Base-by-base conservation (phyloP, 2,113 vertebrate genomes). In the Gambusia holbrooki region DNA sequence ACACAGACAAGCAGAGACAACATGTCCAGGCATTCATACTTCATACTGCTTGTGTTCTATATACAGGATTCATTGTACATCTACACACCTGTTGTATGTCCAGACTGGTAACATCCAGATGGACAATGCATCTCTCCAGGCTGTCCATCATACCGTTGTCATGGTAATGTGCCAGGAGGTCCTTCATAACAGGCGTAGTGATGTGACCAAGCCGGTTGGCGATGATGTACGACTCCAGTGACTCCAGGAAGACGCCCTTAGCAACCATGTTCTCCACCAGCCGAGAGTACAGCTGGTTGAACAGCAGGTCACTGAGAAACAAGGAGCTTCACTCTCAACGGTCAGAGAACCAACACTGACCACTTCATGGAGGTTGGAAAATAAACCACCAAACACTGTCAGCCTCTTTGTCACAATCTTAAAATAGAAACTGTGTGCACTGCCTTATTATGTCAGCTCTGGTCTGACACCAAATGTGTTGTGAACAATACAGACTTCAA, bases 41-140 rank as follows among this genome's bases (percentile, higher is more conserved):
- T 42, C 40, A 42, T 15, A 42, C 40, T 42, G 13, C 14, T 14
- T 13, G 40, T 42, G 14, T 15, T 42, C 40, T 48, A 48, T 5
- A 19, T 19, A 48, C 45, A 48, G 17, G 45, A 17, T 6, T 48
- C 45, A 48, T 48, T 0, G 17, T 48, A 48, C 14, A 48, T 17
- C 45, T 19, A 48, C 45, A 48, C 45, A 48, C 28, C 96, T 98
- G 97, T 63, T 98, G 96, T 70, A 99, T 98, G 82, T 99, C 98
- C 71, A 99, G 94, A 81, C 96, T 99, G 78, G 98, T 99, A 84
- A 99, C 95, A 84, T 99, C 98, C 95, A 99, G 96, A 77, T 99
- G 98, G 19, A 99, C 96, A 71, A 99, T 96, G 74, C 97, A 98
- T 81, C 96, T 95, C 92, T 99, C 98, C 87, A 99, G 93, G 22